Evolutionary conservation across 2,113 vertebrate species (phyloP), one percentile per base, ranked within the genome.

Genomic region (Psephotus haematonotus): DNA sequence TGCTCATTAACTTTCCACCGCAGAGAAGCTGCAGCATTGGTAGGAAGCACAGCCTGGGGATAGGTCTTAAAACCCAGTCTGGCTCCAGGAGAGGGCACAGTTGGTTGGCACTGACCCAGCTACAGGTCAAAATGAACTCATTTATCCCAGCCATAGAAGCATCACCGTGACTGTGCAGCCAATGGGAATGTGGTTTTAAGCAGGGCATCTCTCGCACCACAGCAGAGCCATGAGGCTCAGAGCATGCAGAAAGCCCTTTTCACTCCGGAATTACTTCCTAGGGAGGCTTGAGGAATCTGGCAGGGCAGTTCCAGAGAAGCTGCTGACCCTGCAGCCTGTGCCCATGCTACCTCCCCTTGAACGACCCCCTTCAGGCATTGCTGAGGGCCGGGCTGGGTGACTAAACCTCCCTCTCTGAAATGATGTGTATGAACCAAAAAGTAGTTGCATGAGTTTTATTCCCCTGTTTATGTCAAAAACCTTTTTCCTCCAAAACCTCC

Each of bases 181-280:
- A 65, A 41, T 49, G 25, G 41, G 7, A 10, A n/a, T 24, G 59
- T 41, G 68, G 19, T 80, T 50, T 24, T 35, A 33, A 70, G 46
- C 33, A 60, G 55, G 35, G 46, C 0, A 1, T 67, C 43, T 20
- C 33, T 80, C 1, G 0, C 22, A 65, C 28, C 46, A 16, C 18
- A 76, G 64, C 80, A 82, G 62, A 71, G 13, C 39, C 27, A 44
- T 77, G n/a, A 88, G 49, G 64, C 17, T 53, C 2, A 3, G 17
- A 78, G 27, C 15, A 23, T 50, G 46, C n/a, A 81, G 53, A 62
- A 92, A 86, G 11, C 23, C 2, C 29, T 80, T 49, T 62, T 74
- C 25, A 71, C 12, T 53, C 27, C 65, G 47, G 17, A 84, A 72
- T 44, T 71, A 43, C 41, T 43, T 68, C 23, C 23, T 2, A 14